These are phyloP conservation scores for Aphis gossypii DNA, from an alignment of 1,140 invertebrate species.

Conservation along the genomic window DNA sequence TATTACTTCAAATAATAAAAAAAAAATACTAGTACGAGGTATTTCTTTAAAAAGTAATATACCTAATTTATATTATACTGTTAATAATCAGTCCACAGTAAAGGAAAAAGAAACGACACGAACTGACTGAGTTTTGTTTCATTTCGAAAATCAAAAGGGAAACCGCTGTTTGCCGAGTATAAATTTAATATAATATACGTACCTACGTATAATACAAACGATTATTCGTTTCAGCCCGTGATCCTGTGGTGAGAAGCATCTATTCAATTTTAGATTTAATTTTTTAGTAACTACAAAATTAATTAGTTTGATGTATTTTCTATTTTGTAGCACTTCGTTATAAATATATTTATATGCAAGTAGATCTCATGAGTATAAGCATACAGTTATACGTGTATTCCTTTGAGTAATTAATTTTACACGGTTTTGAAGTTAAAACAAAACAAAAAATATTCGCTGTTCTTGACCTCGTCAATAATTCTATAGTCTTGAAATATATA, in stretches of 20 bases:
- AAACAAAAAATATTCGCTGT: background rate
- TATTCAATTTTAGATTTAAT: background rate
- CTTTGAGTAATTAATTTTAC: background rate
- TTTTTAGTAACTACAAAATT: background rate
- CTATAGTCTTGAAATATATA: background rate
- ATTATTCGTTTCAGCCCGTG: background rate
- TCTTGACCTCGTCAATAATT: background rate
- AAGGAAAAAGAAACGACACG: background rate
- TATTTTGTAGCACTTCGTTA: background rate
- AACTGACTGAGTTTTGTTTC: background rate
- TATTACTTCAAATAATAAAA: background rate
- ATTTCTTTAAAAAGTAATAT: background rate
- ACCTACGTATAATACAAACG: background rate
- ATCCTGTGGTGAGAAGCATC: background rate
- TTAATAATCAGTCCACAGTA: no score
- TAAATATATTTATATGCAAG: background rate
- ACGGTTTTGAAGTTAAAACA: background rate
- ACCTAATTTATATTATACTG: no score
- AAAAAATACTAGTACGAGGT: background rate
- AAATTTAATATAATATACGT: background rate
- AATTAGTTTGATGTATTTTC: constrained; percentile 1
- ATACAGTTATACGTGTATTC: background rate
- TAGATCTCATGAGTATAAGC: background rate
- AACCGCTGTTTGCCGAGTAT: background rate
- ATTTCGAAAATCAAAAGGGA: background rate